Evolutionary conservation across 37 sponge, comb jelly and placozoan species (phyloP), one percentile per base, ranked within the genome.

Genomic region (Theonella swinhoei): DNA sequence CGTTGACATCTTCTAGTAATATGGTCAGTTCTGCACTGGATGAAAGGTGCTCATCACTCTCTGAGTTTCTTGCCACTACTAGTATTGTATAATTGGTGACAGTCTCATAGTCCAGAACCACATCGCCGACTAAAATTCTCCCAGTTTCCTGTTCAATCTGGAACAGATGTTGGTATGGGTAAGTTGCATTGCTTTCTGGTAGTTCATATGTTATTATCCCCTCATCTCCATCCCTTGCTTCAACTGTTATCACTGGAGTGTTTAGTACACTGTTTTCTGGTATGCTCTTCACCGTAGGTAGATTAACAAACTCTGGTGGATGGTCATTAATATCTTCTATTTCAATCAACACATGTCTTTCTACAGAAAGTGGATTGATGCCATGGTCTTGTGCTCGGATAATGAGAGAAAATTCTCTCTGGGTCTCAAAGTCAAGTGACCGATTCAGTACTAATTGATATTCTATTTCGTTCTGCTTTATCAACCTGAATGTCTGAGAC

Each of bases 311-410:
- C n/a, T 84, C 80, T 2, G 95, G 95, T 2, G 61, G 31, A 72
- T 94, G 85, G 64, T 94, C 90, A 39, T 89, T 88, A 1, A 38
- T 17, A 62, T 87, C 83, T 8, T 3, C 8, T 0, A 94, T 72
- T 14, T n/a, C 62, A 37, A 94, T 85, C 0, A 38, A 62, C 34
- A 94, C 23, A 34, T 35, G 61, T 1, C n/a, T 14, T 32, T 22
- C 54, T 11, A 71, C 59, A 0, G 73, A 69, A 4, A 73, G 76
- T 7, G 71, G 30, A 11, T 87, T 80, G 28, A 35, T 68, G 0
- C 90, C 90, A 14, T 67, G 40, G 54, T 94, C 94, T 24, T 3
- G 36, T 3, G 76, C 87, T 17, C 34, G 35, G 40, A 93, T 54
- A 1, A 80, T 69, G 5, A 93, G 65, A 42, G 60, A n/a, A 61